Base-by-base conservation (phyloP, 2,113 vertebrate genomes). In the Symphodus melops region DNA sequence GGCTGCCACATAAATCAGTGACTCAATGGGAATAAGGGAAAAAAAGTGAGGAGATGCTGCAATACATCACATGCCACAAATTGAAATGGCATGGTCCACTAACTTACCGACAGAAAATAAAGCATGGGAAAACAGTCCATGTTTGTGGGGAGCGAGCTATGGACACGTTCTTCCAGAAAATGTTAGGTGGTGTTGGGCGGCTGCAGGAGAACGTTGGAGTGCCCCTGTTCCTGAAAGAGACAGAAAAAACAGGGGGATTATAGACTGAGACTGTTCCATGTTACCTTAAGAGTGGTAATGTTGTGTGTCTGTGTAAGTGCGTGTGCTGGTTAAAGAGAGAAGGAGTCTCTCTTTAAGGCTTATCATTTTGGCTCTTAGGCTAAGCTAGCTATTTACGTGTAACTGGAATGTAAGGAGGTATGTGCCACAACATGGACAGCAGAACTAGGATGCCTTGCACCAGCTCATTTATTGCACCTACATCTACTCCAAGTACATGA, bases 61-160 rank as follows among this genome's bases (percentile, higher is more conserved):
- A 17, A 64, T 0, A 4, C 61, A 72, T 86, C 85, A 86, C 82
- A 80, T 84, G 87, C 68, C 53, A 66, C 84, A 76, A 85, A 86
- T 60, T 86, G 60, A 85, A 86, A 82, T 62, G 59, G 68, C 63
- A 71, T 71, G 89, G 89, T 90, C 92, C 94, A 95, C 95, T 70
- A 77, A 91, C 92, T 97, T 95, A 98, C 97, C 96, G 97, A 96
- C 96, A 97, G 96, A 95, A 96, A 97, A 95, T 96, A 97, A 96
- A 96, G 96, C 96, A 97, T 95, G 95, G 95, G 95, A 95, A 96
- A 96, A 98, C 96, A 97, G 96, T 97, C 97, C 97, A 98, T 98
- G 97, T 96, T 98, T 97, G 96, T 97, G 93, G 96, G 95, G 94
- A 95, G 94, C 93, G 93, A 92, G 93, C 92, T 89, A 93, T 93